Conservation (phyloP, 2,113 vertebrate genomes). For the Sylvietta virens region DNA sequence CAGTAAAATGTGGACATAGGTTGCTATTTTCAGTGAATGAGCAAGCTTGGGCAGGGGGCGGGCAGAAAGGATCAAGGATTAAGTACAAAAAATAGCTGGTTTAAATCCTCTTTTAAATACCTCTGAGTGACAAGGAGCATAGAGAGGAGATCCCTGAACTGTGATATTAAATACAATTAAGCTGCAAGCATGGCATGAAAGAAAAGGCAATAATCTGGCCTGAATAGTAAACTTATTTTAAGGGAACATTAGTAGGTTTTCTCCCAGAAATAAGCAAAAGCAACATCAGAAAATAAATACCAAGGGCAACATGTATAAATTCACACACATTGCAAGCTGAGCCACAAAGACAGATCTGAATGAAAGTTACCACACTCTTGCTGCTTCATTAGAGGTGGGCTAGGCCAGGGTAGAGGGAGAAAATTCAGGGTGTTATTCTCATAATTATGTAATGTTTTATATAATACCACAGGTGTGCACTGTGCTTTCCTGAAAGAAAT, state of each 20-base stretch:
- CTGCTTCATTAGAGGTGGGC: neutral
- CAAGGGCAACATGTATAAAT: neutral
- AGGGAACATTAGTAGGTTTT: neutral
- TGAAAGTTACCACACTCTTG: neutral
- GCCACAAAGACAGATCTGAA: neutral
- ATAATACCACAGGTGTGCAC: conserved; percentile 17
- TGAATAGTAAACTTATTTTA: neutral
- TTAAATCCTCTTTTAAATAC: conserved; percentile 50
- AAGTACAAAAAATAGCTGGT: conserved; percentile 16
- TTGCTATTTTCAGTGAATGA: conserved; percentile 31
- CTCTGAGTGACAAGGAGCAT: conserved; percentile 13
- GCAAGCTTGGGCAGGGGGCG: neutral
- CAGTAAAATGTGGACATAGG: conserved; percentile 5
- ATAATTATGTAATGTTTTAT: conserved; percentile 16
- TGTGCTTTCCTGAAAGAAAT: neutral
- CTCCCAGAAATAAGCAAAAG: neutral
- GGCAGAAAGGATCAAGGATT: conserved; percentile 45
- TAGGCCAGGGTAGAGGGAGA: neutral
- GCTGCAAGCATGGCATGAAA: neutral
- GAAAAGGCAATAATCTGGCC: conserved; percentile 2
- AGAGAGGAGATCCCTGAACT: conserved; percentile 1
- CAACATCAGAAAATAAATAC: neutral
- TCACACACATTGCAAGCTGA: neutral
- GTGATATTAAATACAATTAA: conserved; percentile 15
- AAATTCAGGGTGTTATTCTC: neutral